A percentile compares a stretch with the other conserved stretches of the same genome.
Evolutionary conservation across 2,797 vertebrate genomes (phyloP).

Genomic region (Arnoldichthys spilopterus): DNA sequence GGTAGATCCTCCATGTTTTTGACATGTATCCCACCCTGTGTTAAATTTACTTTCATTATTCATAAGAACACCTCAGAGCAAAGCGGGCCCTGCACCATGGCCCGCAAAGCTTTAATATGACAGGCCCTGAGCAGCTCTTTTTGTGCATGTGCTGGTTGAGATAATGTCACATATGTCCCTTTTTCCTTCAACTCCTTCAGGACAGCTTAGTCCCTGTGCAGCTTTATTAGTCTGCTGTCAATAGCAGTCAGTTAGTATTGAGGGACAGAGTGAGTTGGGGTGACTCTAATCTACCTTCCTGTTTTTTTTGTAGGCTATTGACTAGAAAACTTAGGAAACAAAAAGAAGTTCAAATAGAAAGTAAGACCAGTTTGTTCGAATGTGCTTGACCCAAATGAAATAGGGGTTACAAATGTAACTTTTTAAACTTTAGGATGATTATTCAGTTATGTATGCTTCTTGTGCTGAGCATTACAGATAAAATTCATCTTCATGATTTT

Average conservation of each 20-base stretch:
- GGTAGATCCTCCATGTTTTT: slow-evolving; percentile 29
- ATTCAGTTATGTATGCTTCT: too few relatives aligned
- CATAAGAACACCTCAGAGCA: slow-evolving; percentile 36
- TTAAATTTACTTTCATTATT: slow-evolving; percentile 47
- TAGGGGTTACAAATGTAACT: too few relatives aligned
- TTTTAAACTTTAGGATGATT: too few relatives aligned
- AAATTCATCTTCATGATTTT: too few relatives aligned
- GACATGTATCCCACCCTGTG: slow-evolving; percentile 15
- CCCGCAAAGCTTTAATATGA: slow-evolving; percentile 43
- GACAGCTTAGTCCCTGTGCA: slow-evolving; percentile 9
- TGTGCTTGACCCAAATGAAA: too few relatives aligned
- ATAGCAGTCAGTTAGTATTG: slow-evolving; percentile 19
- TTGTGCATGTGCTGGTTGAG: slow-evolving; percentile 23
- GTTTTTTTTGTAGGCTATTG: neutral
- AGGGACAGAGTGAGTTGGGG: slow-evolving; percentile 10
- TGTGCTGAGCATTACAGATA: too few relatives aligned
- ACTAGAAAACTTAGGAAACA: neutral
- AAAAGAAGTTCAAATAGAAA: too few relatives aligned
- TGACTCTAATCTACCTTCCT: neutral
- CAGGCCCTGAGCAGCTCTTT: slow-evolving; percentile 22
- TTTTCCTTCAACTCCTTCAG: slow-evolving; percentile 17
- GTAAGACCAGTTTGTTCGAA: neutral
- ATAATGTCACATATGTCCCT: slow-evolving; percentile 35
- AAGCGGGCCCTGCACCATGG: slow-evolving; percentile 12
- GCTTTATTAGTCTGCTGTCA: slow-evolving; percentile 36